phyloP scores from a whole-genome alignment of 92 coral and sea anemone species.

The Parazoanthus atlanticus region DNA sequence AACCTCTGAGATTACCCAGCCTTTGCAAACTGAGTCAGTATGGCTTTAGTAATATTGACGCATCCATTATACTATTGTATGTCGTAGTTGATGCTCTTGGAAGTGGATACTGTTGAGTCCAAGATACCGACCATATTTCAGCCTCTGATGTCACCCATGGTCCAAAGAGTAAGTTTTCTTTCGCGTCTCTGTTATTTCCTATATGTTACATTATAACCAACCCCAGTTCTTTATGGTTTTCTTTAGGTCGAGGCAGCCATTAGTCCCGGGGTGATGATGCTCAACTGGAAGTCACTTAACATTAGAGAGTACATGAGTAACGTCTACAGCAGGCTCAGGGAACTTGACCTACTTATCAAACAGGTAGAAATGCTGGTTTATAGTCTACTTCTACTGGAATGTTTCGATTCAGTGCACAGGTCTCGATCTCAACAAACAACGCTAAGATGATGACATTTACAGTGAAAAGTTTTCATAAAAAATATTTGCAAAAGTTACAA shows the following conservation, averaged over 20 bases:
- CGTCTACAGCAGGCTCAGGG: constrained; percentile 76
- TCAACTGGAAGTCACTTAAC: constrained; percentile 89
- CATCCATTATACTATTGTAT: neutral
- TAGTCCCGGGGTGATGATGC: constrained; percentile 83
- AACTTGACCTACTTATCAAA: constrained; percentile 80
- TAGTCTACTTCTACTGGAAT: neutral
- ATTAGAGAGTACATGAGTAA: constrained; percentile 71
- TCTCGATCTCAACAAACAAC: too few relatives aligned
- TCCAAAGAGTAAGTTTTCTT: constrained; percentile 68
- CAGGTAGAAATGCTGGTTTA: constrained; percentile 15
- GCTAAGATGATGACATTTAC: too few relatives aligned
- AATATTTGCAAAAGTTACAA: too few relatives aligned
- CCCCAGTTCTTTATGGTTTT: neutral
- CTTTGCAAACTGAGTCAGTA: too few relatives aligned
- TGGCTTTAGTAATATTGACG: neutral
- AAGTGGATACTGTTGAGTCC: constrained; percentile 65
- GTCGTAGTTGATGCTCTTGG: constrained; percentile 77
- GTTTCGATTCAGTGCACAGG: too few relatives aligned
- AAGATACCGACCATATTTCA: constrained; percentile 83
- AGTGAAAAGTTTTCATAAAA: neutral
- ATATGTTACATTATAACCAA: neutral
- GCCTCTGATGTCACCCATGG: constrained; percentile 84
- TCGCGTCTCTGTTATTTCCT: neutral
- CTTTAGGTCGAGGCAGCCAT: constrained; percentile 81
- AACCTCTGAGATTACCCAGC: neutral